Evolutionary conservation across 2,888 invertebrate genomes (phyloP), one percentile per base, ranked within the genome.

Genomic region (Frankliniella intonsa): DNA sequence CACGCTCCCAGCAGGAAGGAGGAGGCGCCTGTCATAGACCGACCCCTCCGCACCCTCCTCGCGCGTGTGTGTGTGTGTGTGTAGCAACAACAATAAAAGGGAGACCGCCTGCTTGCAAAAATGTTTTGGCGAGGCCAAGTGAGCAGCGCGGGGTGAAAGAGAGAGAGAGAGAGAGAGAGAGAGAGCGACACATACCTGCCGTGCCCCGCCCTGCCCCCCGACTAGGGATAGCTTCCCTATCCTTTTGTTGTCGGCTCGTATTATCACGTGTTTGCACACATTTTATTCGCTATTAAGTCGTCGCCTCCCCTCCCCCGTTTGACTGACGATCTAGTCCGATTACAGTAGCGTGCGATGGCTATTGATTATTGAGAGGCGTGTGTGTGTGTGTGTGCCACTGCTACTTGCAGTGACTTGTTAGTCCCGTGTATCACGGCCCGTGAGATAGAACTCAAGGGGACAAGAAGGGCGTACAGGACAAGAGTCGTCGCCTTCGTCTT

Each of bases 281-380:
- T 69, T 76, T 76, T 76, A 76, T 76, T 76, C 69, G 69, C 69
- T 76, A 76, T 76, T 76, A 76, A 76, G 25, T 76, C 69, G 69
- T 76, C 69, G 69, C 22, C 69, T 11, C 38, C 38, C 38, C 2
- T 5, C 38, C 38, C 38, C 38, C 38, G 38, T 38, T 38, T 38
- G 38, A 38, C 38, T 38, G 38, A 38, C 5, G 38, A 5, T 38
- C 38, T 38, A 38, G 38, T 38, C 38, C 38, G 38, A 38, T 38
- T 38, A 5, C 38, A 38, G 38, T 38, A 5, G 38, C 5, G 38
- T 38, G 38, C 38, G 2, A 2, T 38, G 38, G 38, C 38, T 5
- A n/a, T n/a, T n/a, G n/a, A n/a, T n/a, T n/a, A n/a, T n/a, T n/a
- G n/a, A n/a, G n/a, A n/a, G n/a, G n/a, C n/a, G n/a, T n/a, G n/a